Base-by-base conservation (phyloP, 2,113 vertebrate species). In the Hippocampus guttulatus region DNA sequence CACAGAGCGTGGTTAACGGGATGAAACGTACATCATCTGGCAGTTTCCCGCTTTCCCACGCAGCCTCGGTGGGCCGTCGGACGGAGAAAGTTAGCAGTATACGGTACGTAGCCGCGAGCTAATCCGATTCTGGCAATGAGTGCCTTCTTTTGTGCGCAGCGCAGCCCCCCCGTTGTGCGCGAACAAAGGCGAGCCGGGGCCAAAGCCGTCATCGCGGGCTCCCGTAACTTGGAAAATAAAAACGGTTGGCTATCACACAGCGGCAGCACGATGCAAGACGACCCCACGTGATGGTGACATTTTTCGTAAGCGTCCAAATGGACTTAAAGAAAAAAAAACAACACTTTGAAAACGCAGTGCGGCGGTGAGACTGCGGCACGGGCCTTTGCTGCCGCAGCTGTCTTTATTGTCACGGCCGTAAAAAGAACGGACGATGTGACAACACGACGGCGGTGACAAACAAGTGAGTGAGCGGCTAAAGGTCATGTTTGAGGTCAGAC, bases 381-480 rank as follows among this genome's bases (percentile, higher is more conserved):
- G 72, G 71, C 71, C 71, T 81, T 81, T 89, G 85, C 75, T 77
- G 75, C 70, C 78, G 83, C 90, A 90, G 89, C 87, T 90, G 90
- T 78, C 90, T 90, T 83, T 79, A 88, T 84, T 84, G 89, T 90
- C 90, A 90, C 65, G 80, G 87, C 85, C 30, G n/a, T 89, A 88
- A 73, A 83, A 83, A 61, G 76, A 81, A 77, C 25, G 43, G 65
- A 69, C 70, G 70, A 72, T 76, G 68, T 20, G 51, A 71, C 78
- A 85, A 20, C 25, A 84, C 81, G 81, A 85, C 81, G 68, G 71
- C 30, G 55, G 47, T 64, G 73, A 75, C 49, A 38, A 77, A 70
- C 49, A 68, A 71, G 64, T 41, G 71, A 70, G 71, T 11, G 74
- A 70, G 49, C 33, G 62, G 80, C 67, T 33, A 30, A 52, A 65